Evolutionary conservation across 2,113 vertebrate species (phyloP).

Genomic region (Calyptomena viridis): DNA sequence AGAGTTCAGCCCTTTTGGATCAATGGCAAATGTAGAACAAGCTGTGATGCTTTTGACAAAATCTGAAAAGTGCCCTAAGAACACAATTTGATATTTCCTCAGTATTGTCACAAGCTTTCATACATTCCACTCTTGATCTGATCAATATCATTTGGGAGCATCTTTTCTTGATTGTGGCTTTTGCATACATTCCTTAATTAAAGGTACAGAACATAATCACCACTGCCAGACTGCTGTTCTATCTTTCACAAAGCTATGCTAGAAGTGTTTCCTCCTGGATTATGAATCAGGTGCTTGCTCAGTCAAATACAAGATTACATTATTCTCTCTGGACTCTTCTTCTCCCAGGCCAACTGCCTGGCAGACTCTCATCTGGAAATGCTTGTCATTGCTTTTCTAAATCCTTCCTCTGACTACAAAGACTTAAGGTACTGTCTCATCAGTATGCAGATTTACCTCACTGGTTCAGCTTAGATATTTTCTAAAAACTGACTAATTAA

Average conservation of each 20-base stretch:
- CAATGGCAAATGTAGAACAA: neutral
- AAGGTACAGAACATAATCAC: neutral
- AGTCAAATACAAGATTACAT: neutral
- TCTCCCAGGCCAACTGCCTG: neutral
- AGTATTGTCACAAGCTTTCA: neutral
- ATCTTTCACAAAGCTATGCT: neutral
- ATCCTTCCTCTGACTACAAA: slow-evolving; percentile 25
- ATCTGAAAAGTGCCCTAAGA: neutral
- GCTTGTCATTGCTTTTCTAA: slow-evolving; percentile 47
- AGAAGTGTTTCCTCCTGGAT: neutral
- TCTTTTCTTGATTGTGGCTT: neutral
- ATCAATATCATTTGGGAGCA: neutral
- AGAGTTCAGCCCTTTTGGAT: neutral
- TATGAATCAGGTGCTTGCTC: slow-evolving; percentile 5
- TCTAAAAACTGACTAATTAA: slow-evolving; percentile 52
- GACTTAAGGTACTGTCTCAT: slow-evolving; percentile 16
- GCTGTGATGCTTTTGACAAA: neutral
- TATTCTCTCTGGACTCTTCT: neutral
- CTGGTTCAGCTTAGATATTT: slow-evolving; percentile 16
- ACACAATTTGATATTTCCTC: neutral
- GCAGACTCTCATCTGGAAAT: slow-evolving; percentile 21
- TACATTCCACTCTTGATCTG: neutral
- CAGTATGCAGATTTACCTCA: slow-evolving; percentile 25
- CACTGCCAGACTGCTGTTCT: neutral
- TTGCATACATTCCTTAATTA: neutral